Percentiles rank a stretch among this genome's conserved stretches.
Evolutionary conservation across 2,888 invertebrate genomes (phyloP).

Genomic region (Lomographa bimaculata): DNA sequence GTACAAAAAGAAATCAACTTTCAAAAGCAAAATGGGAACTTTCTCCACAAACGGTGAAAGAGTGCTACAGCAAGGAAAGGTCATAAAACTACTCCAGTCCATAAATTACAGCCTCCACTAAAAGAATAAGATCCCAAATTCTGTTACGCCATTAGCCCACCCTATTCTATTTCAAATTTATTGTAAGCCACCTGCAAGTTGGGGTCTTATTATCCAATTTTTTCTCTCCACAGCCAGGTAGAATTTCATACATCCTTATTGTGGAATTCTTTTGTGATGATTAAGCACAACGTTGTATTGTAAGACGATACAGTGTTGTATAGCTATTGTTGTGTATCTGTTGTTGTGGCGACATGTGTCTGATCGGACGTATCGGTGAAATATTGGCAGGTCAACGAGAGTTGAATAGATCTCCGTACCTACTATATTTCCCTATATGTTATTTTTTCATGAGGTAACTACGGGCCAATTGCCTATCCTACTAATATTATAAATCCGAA

Average conservation of each 20-base stretch:
- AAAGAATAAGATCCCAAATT: slow-evolving; percentile 18
- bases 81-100: slow-evolving; percentile 1
- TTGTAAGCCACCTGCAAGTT: slow-evolving; percentile 27
- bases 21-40: no score
- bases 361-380: slow-evolving; percentile 2
- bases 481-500: no score
- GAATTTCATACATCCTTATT: slow-evolving; percentile 20
- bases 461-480: no score
- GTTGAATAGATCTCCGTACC: no score
- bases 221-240: slow-evolving; percentile 32
- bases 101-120: slow-evolving; percentile 17
- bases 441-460: no score
- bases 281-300: slow-evolving; percentile 5
- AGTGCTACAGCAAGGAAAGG: no score
- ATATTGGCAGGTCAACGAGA: slow-evolving; percentile 1
- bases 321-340: slow-evolving; percentile 3
- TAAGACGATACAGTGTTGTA: background rate
- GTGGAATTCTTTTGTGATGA: slow-evolving; percentile 14
- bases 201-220: slow-evolving; percentile 20
- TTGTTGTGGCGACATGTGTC: slow-evolving; percentile 3
- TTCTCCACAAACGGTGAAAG: no score
- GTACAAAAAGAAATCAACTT: no score
- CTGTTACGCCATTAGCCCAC: slow-evolving; percentile 4
- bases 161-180: slow-evolving; percentile 13
- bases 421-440: no score